Conservation (phyloP, 2,888 invertebrate genomes). For the Nymphalis c-album region DNA sequence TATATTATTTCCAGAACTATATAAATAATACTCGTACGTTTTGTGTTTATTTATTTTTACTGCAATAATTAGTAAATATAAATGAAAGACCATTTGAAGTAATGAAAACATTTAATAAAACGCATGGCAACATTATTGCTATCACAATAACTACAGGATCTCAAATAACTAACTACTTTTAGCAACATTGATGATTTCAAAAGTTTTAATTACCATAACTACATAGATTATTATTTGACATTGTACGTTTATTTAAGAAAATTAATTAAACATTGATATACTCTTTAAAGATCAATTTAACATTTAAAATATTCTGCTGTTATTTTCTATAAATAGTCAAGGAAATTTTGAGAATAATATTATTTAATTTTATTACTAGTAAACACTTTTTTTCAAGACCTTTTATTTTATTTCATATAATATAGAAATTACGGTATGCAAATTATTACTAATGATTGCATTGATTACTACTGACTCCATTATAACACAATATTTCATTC, state of each 20-base stretch:
- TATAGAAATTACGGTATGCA: too few relatives aligned
- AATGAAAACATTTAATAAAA: constrained; percentile 42
- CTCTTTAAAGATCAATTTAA: too few relatives aligned
- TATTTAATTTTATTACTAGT: too few relatives aligned
- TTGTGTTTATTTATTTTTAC: not conserved
- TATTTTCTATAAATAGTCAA: too few relatives aligned
- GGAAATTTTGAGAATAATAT: too few relatives aligned
- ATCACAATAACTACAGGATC: constrained; percentile 36
- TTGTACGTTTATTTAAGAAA: not conserved
- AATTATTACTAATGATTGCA: too few relatives aligned
- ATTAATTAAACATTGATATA: not conserved
- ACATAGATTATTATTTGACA: constrained; percentile 8
- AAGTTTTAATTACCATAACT: constrained; percentile 14
- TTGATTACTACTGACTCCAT: too few relatives aligned
- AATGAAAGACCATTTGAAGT: constrained; percentile 35
- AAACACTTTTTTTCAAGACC: too few relatives aligned
- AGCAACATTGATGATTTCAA: constrained; percentile 26
- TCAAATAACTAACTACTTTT: constrained; percentile 28
- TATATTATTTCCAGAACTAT: too few relatives aligned
- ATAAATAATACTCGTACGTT: not conserved
- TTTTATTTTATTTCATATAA: too few relatives aligned
- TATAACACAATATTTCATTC: too few relatives aligned
- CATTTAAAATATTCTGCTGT: too few relatives aligned
- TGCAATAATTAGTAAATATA: not conserved
- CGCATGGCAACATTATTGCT: constrained; percentile 32